A percentile compares a stretch with the other conserved stretches of the same genome.
Conservation (phyloP, 2,113 vertebrate genomes). For the Gallinago jamesoni region DNA sequence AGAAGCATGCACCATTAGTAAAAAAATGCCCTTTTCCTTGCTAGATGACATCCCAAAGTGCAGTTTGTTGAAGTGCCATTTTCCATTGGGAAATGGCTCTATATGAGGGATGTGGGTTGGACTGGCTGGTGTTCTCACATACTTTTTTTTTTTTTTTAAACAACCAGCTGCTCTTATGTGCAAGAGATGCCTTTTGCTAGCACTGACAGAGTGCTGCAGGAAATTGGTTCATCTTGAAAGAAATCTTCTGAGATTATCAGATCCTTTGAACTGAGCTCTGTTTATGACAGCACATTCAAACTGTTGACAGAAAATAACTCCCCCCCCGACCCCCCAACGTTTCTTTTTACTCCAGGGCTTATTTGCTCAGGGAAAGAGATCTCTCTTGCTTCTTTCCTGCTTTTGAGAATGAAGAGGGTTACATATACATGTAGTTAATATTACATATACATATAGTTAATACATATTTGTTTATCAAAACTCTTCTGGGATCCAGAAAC, state of each 20-base stretch:
- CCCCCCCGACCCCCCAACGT: no score
- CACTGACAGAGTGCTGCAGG: neutral
- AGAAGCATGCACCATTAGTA: neutral
- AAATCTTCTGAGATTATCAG: neutral
- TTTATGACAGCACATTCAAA: neutral
- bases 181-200: neutral
- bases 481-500: neutral
- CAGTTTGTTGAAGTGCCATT: neutral
- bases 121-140: neutral
- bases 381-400: neutral
- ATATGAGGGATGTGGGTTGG: neutral
- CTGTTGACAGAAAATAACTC: neutral
- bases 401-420: neutral
- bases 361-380: neutral
- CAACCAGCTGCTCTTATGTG: neutral
- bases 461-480: neutral
- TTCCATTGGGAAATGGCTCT: neutral
- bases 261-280: slow-evolving; percentile 10
- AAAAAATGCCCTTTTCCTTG: neutral
- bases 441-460: neutral
- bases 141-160: neutral
- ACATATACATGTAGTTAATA: neutral
- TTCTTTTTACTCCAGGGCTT: neutral
- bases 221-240: slow-evolving; percentile 5
- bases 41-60: neutral